These are phyloP conservation scores for Austrolebias charrua DNA, from an alignment of 2,797 vertebrate genomes.

Conservation along the genomic window DNA sequence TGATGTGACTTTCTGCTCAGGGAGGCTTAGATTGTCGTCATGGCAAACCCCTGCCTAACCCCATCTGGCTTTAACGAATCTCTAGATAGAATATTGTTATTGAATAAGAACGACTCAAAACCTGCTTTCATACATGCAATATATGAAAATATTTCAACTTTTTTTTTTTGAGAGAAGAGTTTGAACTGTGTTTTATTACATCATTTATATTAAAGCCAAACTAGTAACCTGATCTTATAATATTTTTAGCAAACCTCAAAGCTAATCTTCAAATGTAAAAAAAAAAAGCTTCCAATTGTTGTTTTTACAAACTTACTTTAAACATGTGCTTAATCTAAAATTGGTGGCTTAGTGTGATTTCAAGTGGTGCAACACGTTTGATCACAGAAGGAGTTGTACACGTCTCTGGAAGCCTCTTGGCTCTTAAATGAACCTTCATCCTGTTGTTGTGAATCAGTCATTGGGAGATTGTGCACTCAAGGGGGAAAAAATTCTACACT, in stretches of 20 bases:
- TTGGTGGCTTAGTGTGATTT: conserved; percentile 32
- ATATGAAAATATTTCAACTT: conserved; percentile 69
- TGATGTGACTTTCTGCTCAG: conserved; percentile 78
- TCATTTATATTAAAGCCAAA: conserved; percentile 75
- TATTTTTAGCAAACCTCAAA: conserved; percentile 64
- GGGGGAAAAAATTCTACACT: conserved; percentile 1
- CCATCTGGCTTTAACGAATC: conserved; percentile 63
- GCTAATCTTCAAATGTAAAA: conserved; percentile 65
- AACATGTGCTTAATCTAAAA: conserved; percentile 36
- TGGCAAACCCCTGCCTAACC: conserved; percentile 60
- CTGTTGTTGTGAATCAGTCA: conserved; percentile 31
- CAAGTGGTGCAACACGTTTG: conserved; percentile 29
- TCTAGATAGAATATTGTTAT: conserved; percentile 39
- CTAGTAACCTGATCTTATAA: conserved; percentile 61
- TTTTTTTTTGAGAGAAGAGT: conserved; percentile 58
- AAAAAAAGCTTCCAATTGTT: conserved; percentile 57
- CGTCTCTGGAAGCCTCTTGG: conserved; percentile 20
- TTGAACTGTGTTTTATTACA: conserved; percentile 63
- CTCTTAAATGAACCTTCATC: conserved; percentile 26
- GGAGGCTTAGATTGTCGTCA: conserved; percentile 73
- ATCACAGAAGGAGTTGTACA: conserved; percentile 31
- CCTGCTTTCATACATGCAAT: conserved; percentile 70
- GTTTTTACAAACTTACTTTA: conserved; percentile 63
- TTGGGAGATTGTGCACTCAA: conserved; percentile 25
- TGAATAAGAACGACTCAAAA: conserved; percentile 44